These are phyloP conservation scores for Pristionchus exspectatus DNA, from an alignment of 2,888 invertebrate genomes.

Conservation along the genomic window DNA sequence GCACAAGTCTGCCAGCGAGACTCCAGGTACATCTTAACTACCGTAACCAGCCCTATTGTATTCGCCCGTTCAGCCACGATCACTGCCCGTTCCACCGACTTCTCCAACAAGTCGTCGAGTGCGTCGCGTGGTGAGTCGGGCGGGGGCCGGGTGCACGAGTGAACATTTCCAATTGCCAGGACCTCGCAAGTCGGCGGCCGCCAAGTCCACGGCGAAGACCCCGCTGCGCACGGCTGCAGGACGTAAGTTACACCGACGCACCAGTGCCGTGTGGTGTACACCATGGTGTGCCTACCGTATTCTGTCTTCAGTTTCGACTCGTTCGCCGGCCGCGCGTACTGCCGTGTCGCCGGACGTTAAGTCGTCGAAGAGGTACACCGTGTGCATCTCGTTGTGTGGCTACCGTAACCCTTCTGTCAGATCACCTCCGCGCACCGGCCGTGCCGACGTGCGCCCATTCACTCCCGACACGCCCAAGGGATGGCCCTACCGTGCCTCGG, in stretches of 20 bases:
- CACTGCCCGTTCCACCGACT: background rate
- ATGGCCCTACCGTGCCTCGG: slow-evolving; percentile 40
- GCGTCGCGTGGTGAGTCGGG: slow-evolving; percentile 23
- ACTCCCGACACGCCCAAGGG: slow-evolving; percentile 40
- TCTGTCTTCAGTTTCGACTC: background rate
- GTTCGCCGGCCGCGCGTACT: background rate
- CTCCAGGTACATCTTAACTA: background rate
- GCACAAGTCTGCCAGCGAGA: slow-evolving; percentile 37
- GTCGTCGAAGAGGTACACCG: slow-evolving; percentile 34
- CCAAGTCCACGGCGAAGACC: background rate
- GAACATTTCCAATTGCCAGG: slow-evolving; percentile 10
- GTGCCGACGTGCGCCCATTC: background rate
- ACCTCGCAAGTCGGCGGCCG: background rate
- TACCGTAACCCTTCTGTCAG: slow-evolving; percentile 19
- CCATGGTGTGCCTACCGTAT: background rate
- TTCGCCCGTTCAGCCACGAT: background rate
- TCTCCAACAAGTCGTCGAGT: background rate
- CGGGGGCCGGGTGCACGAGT: background rate
- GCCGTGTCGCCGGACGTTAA: slow-evolving; percentile 8
- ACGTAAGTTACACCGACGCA: background rate
- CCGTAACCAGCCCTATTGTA: background rate
- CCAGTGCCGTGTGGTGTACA: background rate
- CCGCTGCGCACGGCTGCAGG: slow-evolving; percentile 21
- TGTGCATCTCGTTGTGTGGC: background rate
- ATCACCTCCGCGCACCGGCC: background rate